Percentiles rank a stretch among this genome's conserved stretches.
phyloP scores from a whole-genome alignment of 2,797 vertebrate species.

The Eospalax fontanierii region DNA sequence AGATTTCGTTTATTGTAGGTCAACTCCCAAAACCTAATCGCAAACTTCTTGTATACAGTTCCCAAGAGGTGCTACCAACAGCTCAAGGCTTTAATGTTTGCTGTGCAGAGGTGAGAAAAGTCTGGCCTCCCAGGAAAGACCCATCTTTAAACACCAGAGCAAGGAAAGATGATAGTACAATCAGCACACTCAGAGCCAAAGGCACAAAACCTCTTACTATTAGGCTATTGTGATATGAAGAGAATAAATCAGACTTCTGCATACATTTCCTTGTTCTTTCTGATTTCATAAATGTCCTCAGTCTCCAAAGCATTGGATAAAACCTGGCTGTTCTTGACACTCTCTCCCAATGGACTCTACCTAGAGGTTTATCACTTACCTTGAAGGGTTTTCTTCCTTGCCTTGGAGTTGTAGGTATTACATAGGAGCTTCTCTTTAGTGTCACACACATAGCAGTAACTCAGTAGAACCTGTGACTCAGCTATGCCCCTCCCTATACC shows the following conservation, averaged over 20 bases:
- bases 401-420: not conserved
- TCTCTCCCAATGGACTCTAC: too few species aligned
- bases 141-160: not conserved
- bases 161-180: not conserved
- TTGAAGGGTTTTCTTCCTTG: not conserved
- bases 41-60: not conserved
- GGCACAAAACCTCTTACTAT: not conserved
- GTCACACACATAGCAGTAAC: not conserved
- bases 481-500: too few species aligned
- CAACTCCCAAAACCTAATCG: not conserved
- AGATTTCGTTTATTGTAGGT: not conserved
- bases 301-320: too few species aligned
- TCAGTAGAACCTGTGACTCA: too few species aligned
- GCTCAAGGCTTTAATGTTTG: not conserved
- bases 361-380: not conserved
- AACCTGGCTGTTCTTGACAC: too few species aligned
- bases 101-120: not conserved
- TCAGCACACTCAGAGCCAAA: not conserved
- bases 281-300: not conserved
- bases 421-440: not conserved
- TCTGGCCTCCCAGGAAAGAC: not conserved
- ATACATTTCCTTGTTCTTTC: not conserved
- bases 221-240: not conserved
- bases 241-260: not conserved
- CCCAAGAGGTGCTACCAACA: not conserved